Conservation (phyloP, 2,888 invertebrate species). For the Parelbella ahira region DNA sequence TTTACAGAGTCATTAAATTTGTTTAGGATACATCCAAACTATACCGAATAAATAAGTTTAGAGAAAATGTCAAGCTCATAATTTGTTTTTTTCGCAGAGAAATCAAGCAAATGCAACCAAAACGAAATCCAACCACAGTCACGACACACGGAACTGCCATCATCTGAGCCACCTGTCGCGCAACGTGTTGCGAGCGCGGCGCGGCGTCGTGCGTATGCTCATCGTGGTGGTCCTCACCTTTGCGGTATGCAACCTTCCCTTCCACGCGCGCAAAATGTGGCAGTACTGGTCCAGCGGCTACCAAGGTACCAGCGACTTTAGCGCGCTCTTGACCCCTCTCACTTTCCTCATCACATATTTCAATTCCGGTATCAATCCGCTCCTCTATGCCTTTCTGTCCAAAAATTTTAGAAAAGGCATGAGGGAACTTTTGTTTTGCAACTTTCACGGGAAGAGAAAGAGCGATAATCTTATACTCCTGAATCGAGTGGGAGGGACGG, state of each 20-base stretch:
- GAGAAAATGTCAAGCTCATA: too few relatives aligned
- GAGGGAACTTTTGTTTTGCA: constrained; percentile 87
- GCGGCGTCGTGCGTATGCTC: constrained; percentile 93
- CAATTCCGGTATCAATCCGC: constrained; percentile 94
- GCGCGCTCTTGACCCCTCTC: constrained; percentile 89
- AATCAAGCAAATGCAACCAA: constrained; percentile 9
- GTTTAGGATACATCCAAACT: too few relatives aligned
- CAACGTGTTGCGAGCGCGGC: constrained; percentile 88
- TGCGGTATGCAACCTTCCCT: constrained; percentile 93
- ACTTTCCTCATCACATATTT: constrained; percentile 93
- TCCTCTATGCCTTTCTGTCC: constrained; percentile 92
- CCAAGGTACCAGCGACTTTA: constrained; percentile 86
- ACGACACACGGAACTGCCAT: constrained; percentile 76
- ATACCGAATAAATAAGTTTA: too few relatives aligned
- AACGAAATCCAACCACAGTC: constrained; percentile 47
- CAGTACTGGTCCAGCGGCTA: constrained; percentile 88
- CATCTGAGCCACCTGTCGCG: constrained; percentile 86
- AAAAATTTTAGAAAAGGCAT: constrained; percentile 92
- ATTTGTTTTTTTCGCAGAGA: constrained; percentile 18
- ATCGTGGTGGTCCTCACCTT: constrained; percentile 94
- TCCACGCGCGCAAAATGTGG: constrained; percentile 93
- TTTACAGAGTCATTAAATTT: too few relatives aligned
- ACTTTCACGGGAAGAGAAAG: constrained; percentile 60
- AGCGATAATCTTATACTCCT: constrained; percentile 65
- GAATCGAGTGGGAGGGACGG: constrained; percentile 66